Base-by-base conservation (phyloP, 1,140 invertebrate genomes). In the Anastatus disparis region DNA sequence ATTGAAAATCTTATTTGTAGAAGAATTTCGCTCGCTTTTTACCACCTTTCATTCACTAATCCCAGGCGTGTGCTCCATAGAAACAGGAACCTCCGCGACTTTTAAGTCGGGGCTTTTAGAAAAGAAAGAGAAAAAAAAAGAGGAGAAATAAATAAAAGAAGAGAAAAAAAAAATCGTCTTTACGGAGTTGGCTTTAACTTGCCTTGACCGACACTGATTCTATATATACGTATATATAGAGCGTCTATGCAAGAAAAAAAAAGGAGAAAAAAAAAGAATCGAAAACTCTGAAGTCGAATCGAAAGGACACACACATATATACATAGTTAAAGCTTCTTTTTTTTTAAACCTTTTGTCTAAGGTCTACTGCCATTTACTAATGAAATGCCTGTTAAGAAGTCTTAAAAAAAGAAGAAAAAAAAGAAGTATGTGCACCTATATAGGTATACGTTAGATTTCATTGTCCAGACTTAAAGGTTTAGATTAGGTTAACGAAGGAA, bases 1-100 rank as follows among this genome's bases (percentile, higher is more conserved):
- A 48, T 61, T 66, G 31, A 42, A 66, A 59, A 71, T 71, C 70
- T 71, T 71, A 53, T 71, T 71, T 71, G 70, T 71, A 71, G 55
- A 70, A 40, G 69, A 58, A 64, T 56, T 64, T 56, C 50, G 27
- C 52, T 58, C 29, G 59, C 68, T 70, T 70, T 70, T 70, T 63
- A 70, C 59, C 67, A 46, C 58, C 66, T 53, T 61, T 69, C 66
- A 61, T 69, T 58, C 56, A 22, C 46, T 69, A 69, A 69, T 69
- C 66, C n/a, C 56, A 9, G 8, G 22, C 24, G 53, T 13, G 44
- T 2, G 6, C 24, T 13, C 35, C 53, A 27, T 53, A 24, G 52
- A 53, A 22, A 9, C 29, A 12, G 35, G 55, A 40, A 29, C 31
- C 65, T 38, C 17, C 35, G 31, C 58, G 58, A 70, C 67, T 62